These are phyloP conservation scores for Ctenicera cuprea DNA, from an alignment of 2,888 invertebrate species.

Conservation along the genomic window DNA sequence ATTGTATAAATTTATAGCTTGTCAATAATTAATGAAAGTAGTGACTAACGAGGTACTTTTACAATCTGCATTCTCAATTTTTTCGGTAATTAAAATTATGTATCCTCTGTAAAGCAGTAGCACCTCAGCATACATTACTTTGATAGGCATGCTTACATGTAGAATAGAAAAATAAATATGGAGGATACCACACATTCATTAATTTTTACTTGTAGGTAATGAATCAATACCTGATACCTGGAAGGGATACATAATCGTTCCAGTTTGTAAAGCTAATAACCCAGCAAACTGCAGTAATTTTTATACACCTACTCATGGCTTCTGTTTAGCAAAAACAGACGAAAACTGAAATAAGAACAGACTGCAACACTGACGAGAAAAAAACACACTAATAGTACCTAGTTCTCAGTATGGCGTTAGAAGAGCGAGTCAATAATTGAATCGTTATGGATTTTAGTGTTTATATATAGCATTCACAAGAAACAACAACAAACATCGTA, in stretches of 20 bases:
- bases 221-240: not conserved
- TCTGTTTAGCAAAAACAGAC: too few relatives aligned
- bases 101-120: too few relatives aligned
- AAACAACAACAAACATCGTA: not conserved
- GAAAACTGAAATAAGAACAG: too few relatives aligned
- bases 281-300: not conserved
- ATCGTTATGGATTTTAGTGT: constrained; percentile 1
- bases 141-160: too few relatives aligned
- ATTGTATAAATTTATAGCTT: constrained; percentile 1
- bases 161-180: not conserved
- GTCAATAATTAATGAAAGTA: not conserved
- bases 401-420: not conserved
- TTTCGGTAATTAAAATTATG: too few relatives aligned
- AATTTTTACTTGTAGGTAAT: too few relatives aligned
- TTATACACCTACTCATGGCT: constrained; percentile 20
- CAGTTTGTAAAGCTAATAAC: not conserved
- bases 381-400: not conserved
- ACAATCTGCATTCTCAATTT: too few relatives aligned
- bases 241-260: not conserved
- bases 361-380: constrained; percentile 10
- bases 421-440: not conserved
- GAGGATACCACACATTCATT: too few relatives aligned
- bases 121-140: too few relatives aligned
- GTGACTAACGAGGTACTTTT: too few relatives aligned
- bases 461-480: not conserved